These are phyloP conservation scores for Anguilla megastoma DNA, from an alignment of 2,797 vertebrate genomes.

Conservation along the genomic window DNA sequence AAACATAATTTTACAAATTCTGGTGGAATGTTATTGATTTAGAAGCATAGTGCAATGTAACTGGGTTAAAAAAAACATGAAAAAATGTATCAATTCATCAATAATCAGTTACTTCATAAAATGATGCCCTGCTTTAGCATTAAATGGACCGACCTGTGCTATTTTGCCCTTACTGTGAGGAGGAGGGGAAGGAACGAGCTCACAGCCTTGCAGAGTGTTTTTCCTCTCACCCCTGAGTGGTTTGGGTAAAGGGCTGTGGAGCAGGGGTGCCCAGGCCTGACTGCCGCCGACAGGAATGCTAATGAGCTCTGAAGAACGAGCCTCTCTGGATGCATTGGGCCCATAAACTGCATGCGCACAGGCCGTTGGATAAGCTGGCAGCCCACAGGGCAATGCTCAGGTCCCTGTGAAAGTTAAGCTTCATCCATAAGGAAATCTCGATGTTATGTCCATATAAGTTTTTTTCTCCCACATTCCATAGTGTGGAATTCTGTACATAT, in stretches of 20 bases:
- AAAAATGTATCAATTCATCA: neutral
- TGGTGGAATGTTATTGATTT: neutral
- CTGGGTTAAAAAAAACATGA: neutral
- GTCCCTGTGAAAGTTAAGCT: neutral
- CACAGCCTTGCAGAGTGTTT: neutral
- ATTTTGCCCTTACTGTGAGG: neutral
- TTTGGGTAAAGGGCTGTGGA: neutral
- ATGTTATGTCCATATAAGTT: neutral
- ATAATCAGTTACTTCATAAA: neutral
- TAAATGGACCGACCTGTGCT: no score
- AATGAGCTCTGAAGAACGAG: neutral
- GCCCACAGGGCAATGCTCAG: neutral
- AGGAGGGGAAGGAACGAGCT: neutral
- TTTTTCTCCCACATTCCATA: neutral
- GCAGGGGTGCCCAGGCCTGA: neutral
- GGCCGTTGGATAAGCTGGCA: neutral
- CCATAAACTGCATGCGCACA: neutral
- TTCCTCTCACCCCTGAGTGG: neutral
- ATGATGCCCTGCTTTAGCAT: neutral
- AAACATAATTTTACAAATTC: neutral
- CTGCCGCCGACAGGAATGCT: neutral
- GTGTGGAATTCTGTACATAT: neutral
- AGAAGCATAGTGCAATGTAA: neutral
- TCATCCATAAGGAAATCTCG: neutral
- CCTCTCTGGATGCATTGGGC: neutral